These are phyloP conservation scores for Eucera pruinosa DNA, from an alignment of 2,888 invertebrate species.

Conservation along the genomic window DNA sequence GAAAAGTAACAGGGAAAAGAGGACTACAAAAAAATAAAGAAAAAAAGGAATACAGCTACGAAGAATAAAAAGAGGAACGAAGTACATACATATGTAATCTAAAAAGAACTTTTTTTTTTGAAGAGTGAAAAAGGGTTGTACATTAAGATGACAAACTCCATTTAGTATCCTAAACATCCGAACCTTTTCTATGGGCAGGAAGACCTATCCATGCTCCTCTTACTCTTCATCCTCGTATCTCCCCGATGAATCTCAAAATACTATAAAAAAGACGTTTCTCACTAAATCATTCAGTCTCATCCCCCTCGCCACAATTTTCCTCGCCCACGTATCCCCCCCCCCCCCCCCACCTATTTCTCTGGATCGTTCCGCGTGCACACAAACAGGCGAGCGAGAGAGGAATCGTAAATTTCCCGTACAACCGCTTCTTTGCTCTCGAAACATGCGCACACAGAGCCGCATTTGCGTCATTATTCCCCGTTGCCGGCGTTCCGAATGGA, in stretches of 20 bases:
- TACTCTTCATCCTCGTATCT: slow-evolving; percentile 15
- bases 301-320: slow-evolving; percentile 21
- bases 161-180: not conserved
- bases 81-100: not conserved
- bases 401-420: slow-evolving; percentile 42
- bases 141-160: slow-evolving; percentile 6
- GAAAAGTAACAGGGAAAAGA: no score
- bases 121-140: not conserved
- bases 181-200: not conserved
- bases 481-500: not conserved
- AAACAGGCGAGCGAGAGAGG: slow-evolving; percentile 13
- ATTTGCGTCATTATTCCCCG: slow-evolving; percentile 31
- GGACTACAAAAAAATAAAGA: no score
- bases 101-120: not conserved
- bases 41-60: not conserved
- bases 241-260: not conserved
- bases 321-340: slow-evolving; percentile 6
- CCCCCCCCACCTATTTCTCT: slow-evolving; percentile 21
- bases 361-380: slow-evolving; percentile 22
- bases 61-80: not conserved
- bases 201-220: not conserved
- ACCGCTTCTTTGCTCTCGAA: slow-evolving; percentile 23
- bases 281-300: slow-evolving; percentile 16
- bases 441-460: slow-evolving; percentile 26
- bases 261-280: slow-evolving; percentile 16